phyloP scores from a whole-genome alignment of 2,797 vertebrate species.

The Sebastes melanostomus region DNA sequence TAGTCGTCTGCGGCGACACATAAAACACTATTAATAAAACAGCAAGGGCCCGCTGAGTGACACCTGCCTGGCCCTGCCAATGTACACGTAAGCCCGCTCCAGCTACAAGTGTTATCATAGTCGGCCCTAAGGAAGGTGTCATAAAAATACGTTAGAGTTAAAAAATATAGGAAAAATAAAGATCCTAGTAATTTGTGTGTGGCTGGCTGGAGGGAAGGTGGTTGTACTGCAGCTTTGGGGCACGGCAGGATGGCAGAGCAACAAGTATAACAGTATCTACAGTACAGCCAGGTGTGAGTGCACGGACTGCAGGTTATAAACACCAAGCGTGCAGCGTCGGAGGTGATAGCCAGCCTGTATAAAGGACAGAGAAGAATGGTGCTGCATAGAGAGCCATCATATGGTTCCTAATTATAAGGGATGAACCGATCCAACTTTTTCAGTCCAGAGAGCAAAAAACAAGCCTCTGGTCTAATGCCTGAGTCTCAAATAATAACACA shows the following conservation, averaged over 20 bases:
- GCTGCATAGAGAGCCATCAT: slow-evolving; percentile 7
- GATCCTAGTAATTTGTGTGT: slow-evolving; percentile 25
- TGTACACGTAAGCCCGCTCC: slow-evolving; percentile 51
- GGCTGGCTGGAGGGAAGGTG: neutral
- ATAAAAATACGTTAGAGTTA: slow-evolving; percentile 45
- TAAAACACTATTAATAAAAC: slow-evolving; percentile 73
- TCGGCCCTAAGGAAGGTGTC: slow-evolving; percentile 53
- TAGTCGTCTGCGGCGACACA: slow-evolving; percentile 52
- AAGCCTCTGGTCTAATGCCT: neutral
- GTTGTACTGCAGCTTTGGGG: slow-evolving; percentile 1
- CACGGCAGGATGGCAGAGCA: slow-evolving; percentile 23
- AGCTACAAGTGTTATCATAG: slow-evolving; percentile 72
- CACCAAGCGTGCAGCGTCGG: neutral
- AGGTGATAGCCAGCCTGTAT: slow-evolving; percentile 44
- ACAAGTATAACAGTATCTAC: slow-evolving; percentile 44
- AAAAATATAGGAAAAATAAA: slow-evolving; percentile 46
- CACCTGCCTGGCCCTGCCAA: slow-evolving; percentile 70
- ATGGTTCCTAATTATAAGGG: too few species aligned
- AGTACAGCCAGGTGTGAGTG: slow-evolving; percentile 55
- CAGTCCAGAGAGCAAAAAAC: too few species aligned
- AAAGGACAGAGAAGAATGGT: slow-evolving; percentile 33
- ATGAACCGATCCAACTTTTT: too few species aligned
- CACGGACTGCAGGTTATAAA: slow-evolving; percentile 47
- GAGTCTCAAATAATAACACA: neutral
- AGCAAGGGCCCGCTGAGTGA: slow-evolving; percentile 65